Evolutionary conservation across 2,888 invertebrate species (phyloP).

Genomic region (Acrocyrtus sp.): DNA sequence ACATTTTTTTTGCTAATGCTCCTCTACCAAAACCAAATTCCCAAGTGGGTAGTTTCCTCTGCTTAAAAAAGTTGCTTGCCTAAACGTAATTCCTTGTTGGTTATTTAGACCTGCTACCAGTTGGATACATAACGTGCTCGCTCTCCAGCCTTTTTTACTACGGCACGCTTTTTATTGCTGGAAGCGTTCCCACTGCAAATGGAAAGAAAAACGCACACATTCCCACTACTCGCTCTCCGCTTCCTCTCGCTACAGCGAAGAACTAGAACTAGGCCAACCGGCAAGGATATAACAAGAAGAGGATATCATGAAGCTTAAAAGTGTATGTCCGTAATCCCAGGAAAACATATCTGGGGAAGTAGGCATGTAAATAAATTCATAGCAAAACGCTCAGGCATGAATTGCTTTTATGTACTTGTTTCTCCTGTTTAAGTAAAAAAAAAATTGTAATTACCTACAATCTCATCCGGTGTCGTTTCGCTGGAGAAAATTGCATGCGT

Average conservation of each 20-base stretch:
- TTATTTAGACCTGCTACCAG: conserved; percentile 13
- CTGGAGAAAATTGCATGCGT: no score
- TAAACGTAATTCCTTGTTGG: no score
- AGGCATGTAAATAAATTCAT: background rate
- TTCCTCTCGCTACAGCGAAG: background rate
- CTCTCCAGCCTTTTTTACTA: background rate
- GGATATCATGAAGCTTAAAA: background rate
- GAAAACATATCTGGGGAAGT: background rate
- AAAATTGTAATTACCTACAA: background rate
- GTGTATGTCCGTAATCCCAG: background rate
- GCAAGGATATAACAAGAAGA: conserved; percentile 2
- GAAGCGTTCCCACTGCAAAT: background rate
- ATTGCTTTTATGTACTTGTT: no score
- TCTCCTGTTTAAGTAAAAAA: no score
- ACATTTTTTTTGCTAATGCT: background rate
- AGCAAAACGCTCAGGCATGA: no score
- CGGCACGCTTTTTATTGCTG: background rate
- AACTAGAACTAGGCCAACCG: conserved; percentile 22
- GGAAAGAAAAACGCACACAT: conserved; percentile 8
- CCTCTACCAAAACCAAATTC: conserved; percentile 20
- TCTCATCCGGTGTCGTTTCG: conserved; percentile 16
- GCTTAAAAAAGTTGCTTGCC: conserved; percentile 10
- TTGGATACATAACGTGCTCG: no score
- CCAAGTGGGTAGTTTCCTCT: conserved; percentile 37
- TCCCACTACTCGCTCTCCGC: conserved; percentile 4